phyloP scores from a whole-genome alignment of 1,140 invertebrate species.

The Ostrea edulis region DNA sequence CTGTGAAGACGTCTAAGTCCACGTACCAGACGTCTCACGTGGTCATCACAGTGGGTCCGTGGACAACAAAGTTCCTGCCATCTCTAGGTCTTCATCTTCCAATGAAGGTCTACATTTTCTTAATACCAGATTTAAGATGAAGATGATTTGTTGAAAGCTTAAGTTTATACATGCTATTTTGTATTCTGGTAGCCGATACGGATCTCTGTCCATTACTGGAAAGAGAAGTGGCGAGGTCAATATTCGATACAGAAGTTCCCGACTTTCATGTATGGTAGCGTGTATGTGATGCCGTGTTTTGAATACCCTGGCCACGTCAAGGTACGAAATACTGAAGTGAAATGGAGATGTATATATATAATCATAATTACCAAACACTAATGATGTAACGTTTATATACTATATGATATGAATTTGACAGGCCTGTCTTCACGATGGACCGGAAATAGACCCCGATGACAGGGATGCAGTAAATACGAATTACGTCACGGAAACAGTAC shows the following conservation, averaged over 20 bases:
- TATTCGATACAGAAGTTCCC: constrained; percentile 59
- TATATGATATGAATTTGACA: constrained; percentile 27
- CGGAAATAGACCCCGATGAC: constrained; percentile 69
- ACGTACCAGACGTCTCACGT: constrained; percentile 64
- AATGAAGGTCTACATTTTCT: constrained; percentile 61
- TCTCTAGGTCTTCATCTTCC: constrained; percentile 69
- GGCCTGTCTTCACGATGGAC: constrained; percentile 69
- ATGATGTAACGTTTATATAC: not conserved
- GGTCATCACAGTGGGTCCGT: constrained; percentile 72
- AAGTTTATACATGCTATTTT: not conserved
- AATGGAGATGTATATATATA: not conserved
- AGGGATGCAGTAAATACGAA: constrained; percentile 62
- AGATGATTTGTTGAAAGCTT: not conserved
- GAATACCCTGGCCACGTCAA: constrained; percentile 71
- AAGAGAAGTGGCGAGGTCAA: constrained; percentile 51
- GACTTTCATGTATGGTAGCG: constrained; percentile 49
- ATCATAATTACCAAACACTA: not conserved
- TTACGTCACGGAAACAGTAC: constrained; percentile 60
- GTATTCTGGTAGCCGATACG: constrained; percentile 55
- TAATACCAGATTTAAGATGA: not conserved
- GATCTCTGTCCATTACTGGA: constrained; percentile 67
- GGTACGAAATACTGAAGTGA: constrained; percentile 50
- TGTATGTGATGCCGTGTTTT: constrained; percentile 68
- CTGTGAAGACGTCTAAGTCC: constrained; percentile 66
- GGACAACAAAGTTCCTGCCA: constrained; percentile 68